Evolutionary conservation across 2,113 vertebrate genomes (phyloP).

Genomic region (Misgurnus anguillicaudatus): DNA sequence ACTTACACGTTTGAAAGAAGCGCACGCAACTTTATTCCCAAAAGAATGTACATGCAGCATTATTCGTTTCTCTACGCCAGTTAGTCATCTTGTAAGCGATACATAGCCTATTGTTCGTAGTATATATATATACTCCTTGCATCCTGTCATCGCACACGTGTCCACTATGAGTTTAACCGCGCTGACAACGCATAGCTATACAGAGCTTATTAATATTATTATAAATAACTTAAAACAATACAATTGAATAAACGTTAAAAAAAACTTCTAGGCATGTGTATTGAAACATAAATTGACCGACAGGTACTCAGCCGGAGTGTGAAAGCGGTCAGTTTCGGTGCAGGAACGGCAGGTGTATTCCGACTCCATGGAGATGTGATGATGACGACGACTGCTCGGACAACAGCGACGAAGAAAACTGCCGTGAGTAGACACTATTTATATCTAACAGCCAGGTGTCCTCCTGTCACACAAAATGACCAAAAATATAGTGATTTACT

Average conservation of each 20-base stretch:
- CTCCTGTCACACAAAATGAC: no score
- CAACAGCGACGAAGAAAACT: conserved; percentile 94
- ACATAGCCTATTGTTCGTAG: neutral
- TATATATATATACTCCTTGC: neutral
- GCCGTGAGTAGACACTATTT: conserved; percentile 85
- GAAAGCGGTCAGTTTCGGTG: conserved; percentile 91
- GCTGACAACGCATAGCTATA: neutral
- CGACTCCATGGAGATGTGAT: conserved; percentile 92
- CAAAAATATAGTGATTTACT: no score
- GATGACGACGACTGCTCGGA: conserved; percentile 95
- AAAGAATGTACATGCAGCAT: neutral
- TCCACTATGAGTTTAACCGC: neutral
- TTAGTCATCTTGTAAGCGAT: neutral
- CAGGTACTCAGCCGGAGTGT: conserved; percentile 83
- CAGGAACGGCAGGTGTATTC: conserved; percentile 90
- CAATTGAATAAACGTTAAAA: neutral
- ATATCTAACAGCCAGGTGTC: neutral
- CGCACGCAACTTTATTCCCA: neutral
- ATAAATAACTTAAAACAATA: no score
- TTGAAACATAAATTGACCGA: conserved; percentile 17
- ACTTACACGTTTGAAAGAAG: neutral
- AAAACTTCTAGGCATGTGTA: neutral
- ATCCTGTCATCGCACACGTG: neutral
- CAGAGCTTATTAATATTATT: no score
- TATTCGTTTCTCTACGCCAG: neutral